A percentile compares a stretch with the other conserved stretches of the same genome.
Evolutionary conservation across 2,888 invertebrate species (phyloP).

Genomic region (Endotricha flammealis): DNA sequence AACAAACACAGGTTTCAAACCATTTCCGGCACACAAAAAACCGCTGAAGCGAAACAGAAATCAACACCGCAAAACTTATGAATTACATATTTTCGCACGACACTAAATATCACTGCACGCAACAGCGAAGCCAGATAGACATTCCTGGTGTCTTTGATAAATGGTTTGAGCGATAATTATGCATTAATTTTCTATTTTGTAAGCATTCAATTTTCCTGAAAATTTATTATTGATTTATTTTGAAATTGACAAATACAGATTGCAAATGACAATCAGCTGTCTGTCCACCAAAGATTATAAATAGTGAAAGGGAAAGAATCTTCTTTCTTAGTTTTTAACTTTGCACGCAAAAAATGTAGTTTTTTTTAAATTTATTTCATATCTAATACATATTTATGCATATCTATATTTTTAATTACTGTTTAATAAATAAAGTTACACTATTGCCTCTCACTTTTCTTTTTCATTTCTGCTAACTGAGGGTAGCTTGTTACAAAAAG

Average conservation of each 20-base stretch:
- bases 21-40: constrained; percentile 48
- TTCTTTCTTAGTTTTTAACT: too few relatives aligned
- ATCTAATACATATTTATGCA: too few relatives aligned
- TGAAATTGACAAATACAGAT: constrained; percentile 11
- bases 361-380: too few relatives aligned
- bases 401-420: too few relatives aligned
- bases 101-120: not conserved
- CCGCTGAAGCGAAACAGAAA: constrained; percentile 54
- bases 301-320: too few relatives aligned
- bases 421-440: too few relatives aligned
- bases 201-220: constrained; percentile 2
- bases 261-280: constrained; percentile 5
- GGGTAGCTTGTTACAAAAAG: too few relatives aligned
- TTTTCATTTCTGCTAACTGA: too few relatives aligned
- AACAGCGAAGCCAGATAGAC: not conserved
- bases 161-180: not conserved
- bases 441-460: too few relatives aligned
- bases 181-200: not conserved
- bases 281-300: not conserved
- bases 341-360: too few relatives aligned
- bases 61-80: constrained; percentile 10
- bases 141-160: not conserved
- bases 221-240: constrained; percentile 3
- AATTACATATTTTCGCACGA: not conserved
- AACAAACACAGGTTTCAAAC: constrained; percentile 34